Percentiles rank a stretch among this genome's conserved stretches.
phyloP scores from a whole-genome alignment of 2,113 vertebrate genomes.

The Dascyllus trimaculatus region DNA sequence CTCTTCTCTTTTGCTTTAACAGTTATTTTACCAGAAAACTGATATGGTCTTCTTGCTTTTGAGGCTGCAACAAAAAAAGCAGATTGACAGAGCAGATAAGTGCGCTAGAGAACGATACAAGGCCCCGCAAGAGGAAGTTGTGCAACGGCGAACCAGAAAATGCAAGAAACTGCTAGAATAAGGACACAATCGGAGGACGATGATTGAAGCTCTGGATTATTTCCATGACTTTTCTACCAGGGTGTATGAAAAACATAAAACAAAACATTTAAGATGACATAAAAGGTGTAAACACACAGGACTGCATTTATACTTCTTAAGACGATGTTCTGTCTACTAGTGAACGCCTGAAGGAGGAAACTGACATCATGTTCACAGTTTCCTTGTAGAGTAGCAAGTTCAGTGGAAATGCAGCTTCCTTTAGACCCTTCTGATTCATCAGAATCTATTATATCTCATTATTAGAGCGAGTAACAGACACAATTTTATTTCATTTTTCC shows the following conservation, averaged over 20 bases:
- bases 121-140: constrained; percentile 46
- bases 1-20: constrained; percentile 99
- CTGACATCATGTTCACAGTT: neutral
- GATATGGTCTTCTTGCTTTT: constrained; percentile 93
- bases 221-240: neutral
- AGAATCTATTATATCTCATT: neutral
- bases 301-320: neutral
- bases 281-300: neutral
- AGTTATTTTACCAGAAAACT: constrained; percentile 98
- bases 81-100: constrained; percentile 18
- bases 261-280: too few relatives aligned
- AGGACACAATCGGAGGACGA: constrained; percentile 3
- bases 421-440: neutral
- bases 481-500: neutral
- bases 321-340: neutral
- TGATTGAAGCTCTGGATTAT: neutral
- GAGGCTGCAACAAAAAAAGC: constrained; percentile 86
- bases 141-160: constrained; percentile 11
- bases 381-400: constrained; percentile 2
- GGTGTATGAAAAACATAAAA: neutral
- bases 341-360: neutral
- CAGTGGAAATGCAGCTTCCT: neutral
- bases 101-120: constrained; percentile 2
- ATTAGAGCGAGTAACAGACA: neutral
- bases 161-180: neutral